Evolutionary conservation across 2,113 vertebrate species (phyloP).

Genomic region (Arizona elegans): DNA sequence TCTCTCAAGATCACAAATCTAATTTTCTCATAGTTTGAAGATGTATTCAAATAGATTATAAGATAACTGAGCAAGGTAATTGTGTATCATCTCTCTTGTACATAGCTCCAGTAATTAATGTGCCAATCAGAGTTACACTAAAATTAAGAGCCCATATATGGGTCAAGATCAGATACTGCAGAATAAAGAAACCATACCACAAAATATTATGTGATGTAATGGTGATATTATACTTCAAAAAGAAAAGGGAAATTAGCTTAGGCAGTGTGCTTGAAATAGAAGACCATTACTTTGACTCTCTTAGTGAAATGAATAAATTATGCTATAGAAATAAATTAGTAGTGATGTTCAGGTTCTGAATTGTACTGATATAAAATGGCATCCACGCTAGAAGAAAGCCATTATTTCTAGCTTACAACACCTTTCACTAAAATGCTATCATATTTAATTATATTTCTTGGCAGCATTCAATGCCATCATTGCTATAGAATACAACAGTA

Average conservation of each 20-base stretch:
- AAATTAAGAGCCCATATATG: background rate
- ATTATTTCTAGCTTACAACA: background rate
- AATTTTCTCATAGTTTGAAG: background rate
- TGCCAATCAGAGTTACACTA: background rate
- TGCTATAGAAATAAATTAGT: background rate
- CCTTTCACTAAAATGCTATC: background rate
- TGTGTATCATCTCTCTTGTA: background rate
- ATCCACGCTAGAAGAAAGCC: background rate
- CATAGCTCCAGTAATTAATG: background rate
- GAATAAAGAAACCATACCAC: background rate
- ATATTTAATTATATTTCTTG: background rate
- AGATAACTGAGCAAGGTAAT: background rate
- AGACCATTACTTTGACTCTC: background rate
- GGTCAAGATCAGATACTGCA: background rate
- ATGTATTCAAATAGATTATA: background rate
- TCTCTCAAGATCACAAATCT: background rate
- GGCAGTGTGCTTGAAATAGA: background rate
- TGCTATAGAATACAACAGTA: background rate
- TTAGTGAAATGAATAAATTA: background rate
- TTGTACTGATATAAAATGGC: background rate
- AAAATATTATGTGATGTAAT: background rate
- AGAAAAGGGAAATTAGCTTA: background rate
- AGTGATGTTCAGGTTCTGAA: background rate
- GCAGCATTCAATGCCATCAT: background rate
- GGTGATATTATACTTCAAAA: constrained; percentile 8